These are phyloP conservation scores for Cynopterus sphinx DNA, from an alignment of 2,797 vertebrate genomes.

Conservation along the genomic window DNA sequence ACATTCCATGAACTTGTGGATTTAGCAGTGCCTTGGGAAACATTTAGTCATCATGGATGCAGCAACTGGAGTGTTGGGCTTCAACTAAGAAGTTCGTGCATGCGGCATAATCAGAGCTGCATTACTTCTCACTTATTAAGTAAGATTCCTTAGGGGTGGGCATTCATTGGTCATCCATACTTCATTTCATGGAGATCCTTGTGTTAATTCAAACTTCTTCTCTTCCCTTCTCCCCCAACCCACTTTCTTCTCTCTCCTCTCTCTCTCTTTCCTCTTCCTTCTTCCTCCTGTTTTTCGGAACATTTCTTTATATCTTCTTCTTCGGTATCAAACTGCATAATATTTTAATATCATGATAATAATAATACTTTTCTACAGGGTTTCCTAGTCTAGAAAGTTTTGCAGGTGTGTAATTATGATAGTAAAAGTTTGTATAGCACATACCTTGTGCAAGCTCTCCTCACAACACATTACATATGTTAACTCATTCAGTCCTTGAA, in stretches of 20 bases:
- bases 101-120: not conserved
- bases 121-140: slow-evolving; percentile 12
- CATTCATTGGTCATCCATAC: not conserved
- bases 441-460: not conserved
- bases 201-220: not conserved
- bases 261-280: fast-evolving
- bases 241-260: too few relatives aligned
- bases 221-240: too few relatives aligned
- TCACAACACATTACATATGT: not conserved
- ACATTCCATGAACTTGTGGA: not conserved
- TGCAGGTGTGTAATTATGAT: not conserved
- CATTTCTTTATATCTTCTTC: not conserved
- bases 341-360: not conserved
- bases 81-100: not conserved
- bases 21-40: not conserved
- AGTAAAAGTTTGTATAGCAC: not conserved
- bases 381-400: not conserved
- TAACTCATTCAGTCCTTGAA: not conserved
- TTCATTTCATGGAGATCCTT: not conserved
- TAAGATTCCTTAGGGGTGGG: not conserved
- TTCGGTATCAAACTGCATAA: not conserved
- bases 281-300: not conserved
- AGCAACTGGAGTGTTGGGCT: not conserved
- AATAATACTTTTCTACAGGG: not conserved
- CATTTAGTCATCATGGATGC: not conserved